phyloP scores from a whole-genome alignment of 92 coral and sea anemone species.

The Zoanthus sociatus region DNA sequence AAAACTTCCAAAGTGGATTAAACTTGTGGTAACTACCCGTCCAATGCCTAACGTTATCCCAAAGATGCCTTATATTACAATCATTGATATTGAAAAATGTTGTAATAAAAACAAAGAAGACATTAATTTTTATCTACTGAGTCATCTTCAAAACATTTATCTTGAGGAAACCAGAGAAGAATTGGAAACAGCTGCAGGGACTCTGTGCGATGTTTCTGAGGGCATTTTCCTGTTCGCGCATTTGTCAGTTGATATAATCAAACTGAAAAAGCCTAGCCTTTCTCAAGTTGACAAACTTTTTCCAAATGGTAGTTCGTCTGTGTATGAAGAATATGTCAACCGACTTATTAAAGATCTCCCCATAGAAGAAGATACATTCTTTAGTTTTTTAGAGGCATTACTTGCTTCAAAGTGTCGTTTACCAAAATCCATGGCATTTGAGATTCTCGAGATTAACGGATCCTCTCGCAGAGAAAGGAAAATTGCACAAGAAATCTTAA shows the following conservation, averaged over 20 bases:
- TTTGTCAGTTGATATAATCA: conserved; percentile 19
- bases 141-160: too few species aligned
- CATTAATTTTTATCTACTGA: too few species aligned
- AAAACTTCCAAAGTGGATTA: conserved; percentile 55
- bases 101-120: too few species aligned
- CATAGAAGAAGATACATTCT: too few species aligned
- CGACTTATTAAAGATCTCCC: too few species aligned
- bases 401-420: too few species aligned
- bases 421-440: neutral
- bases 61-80: too few species aligned
- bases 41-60: conserved; percentile 32
- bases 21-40: conserved; percentile 49
- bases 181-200: too few species aligned
- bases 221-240: conserved; percentile 48
- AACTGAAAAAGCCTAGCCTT: neutral
- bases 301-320: conserved; percentile 50
- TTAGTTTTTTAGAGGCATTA: too few species aligned
- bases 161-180: too few species aligned
- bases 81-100: too few species aligned
- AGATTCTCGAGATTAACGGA: conserved; percentile 36
- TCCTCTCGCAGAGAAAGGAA: conserved; percentile 25
- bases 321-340: neutral
- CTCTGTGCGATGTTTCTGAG: neutral
- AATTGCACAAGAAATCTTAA: neutral
- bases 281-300: neutral